Base-by-base conservation (phyloP, 92 coral and sea anemone species). In the Phymanthus crucifer region DNA sequence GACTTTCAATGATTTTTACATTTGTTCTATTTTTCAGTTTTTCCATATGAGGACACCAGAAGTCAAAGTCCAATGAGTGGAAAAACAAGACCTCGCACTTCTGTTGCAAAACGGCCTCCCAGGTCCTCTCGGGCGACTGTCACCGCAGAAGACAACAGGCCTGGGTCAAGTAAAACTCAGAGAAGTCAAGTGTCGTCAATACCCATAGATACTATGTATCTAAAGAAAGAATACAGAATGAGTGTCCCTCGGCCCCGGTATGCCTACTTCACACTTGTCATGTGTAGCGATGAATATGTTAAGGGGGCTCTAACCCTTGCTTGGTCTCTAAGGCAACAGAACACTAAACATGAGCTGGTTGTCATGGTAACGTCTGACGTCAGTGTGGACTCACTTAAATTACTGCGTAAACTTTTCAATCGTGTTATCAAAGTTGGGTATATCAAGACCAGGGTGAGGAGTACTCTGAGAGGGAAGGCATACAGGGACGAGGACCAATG, bases 301-400 rank as follows among this genome's bases (percentile, higher is more conserved):
- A 81, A 86, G 74, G 94, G 89, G 11, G 98, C 98, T 35, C 87
- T 84, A 35, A 86, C 88, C 37, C 91, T 93, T 23, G 98, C 91
- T 4, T 93, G 98, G 98, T 93, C 98, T 17, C 91, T 93, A 73
- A 87, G 98, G 73, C 90, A 93, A 80, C 93, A 90, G 64, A 85
- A 76, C 31, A 87, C 92, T 36, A 72, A 85, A 37, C 93, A 90
- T 77, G 98, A 93, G 54, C 85, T 93, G 66, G 90, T 93, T 26
- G 95, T 87, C 83, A 93, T 93, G 98, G 90, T 87, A 73, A 93
- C 98, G 47, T 87, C 94, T 58, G 98, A 93, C 72, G 98, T 93
- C 64, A 91, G 91, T 47, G 78, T 79, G 32, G n/a, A 56, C 38
- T 87, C 91, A 33, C 88, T 87, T 54, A 91, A 74, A 58, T 57